Conservation (phyloP, 2,888 invertebrate genomes). For the Pterostichus niger region DNA sequence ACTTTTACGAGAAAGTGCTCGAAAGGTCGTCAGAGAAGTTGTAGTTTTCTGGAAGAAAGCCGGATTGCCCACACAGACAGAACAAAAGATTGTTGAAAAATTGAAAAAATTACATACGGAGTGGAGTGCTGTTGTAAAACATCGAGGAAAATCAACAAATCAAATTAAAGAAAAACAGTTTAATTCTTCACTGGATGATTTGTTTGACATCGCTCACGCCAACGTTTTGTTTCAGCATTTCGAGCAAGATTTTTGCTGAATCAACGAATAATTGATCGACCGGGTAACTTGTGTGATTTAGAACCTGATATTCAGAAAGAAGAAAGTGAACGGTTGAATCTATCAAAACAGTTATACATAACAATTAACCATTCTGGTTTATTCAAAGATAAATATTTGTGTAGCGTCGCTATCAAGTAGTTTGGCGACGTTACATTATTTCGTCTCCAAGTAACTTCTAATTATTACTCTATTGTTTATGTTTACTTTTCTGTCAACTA, state of each 20-base stretch:
- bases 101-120: not conserved
- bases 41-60: constrained; percentile 5
- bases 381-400: too few species aligned
- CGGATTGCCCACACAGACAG: not conserved
- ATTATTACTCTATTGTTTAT: too few species aligned
- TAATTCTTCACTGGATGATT: not conserved
- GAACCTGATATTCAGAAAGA: too few species aligned
- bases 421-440: too few species aligned
- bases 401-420: too few species aligned
- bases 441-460: too few species aligned
- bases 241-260: constrained; percentile 1
- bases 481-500: too few species aligned
- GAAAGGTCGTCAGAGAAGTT: not conserved
- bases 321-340: too few species aligned
- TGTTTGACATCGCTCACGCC: constrained; percentile 1
- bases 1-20: constrained; percentile 3
- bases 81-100: not conserved
- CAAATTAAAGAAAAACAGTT: not conserved
- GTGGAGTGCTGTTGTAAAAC: not conserved
- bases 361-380: too few species aligned
- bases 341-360: not conserved
- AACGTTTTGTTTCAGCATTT: not conserved
- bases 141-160: not conserved
- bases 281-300: too few species aligned
- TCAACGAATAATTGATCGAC: too few species aligned